phyloP scores from a whole-genome alignment of 2,888 invertebrate species.

The Lycocerus yunnanus region DNA sequence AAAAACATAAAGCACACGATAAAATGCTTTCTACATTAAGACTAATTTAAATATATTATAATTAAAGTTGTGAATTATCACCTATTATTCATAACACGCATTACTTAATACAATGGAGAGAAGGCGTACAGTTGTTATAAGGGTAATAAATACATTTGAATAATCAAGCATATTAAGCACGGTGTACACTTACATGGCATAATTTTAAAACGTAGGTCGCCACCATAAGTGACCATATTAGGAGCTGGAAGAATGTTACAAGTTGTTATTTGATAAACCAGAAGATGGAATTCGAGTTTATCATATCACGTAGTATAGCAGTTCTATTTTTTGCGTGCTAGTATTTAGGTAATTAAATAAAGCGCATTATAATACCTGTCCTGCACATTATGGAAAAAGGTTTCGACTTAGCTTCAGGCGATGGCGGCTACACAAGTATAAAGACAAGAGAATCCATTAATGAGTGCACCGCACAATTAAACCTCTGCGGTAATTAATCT shows the following conservation, averaged over 20 bases:
- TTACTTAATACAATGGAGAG: neutral
- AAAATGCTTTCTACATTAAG: neutral
- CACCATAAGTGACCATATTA: neutral
- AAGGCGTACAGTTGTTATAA: neutral
- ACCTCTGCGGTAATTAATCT: slow-evolving; percentile 42
- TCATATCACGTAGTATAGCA: neutral
- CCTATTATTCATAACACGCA: neutral
- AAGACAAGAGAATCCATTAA: slow-evolving; percentile 40
- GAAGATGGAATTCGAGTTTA: neutral
- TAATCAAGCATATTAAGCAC: neutral
- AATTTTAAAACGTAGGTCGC: neutral
- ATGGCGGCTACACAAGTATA: slow-evolving; percentile 19
- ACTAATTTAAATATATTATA: neutral
- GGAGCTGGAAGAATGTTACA: neutral
- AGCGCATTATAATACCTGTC: slow-evolving; percentile 13
- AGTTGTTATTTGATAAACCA: neutral
- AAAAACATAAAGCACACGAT: neutral
- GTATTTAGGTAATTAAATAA: slow-evolving; percentile 1
- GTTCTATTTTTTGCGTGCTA: neutral
- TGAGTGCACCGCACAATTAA: slow-evolving; percentile 42
- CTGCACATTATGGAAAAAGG: slow-evolving; percentile 10
- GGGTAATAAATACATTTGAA: neutral
- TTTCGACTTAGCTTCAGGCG: slow-evolving; percentile 16
- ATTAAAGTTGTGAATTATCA: neutral
- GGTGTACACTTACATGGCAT: neutral